Base-by-base conservation (phyloP, 1,140 invertebrate species). In the Bathynomus jamesi region DNA sequence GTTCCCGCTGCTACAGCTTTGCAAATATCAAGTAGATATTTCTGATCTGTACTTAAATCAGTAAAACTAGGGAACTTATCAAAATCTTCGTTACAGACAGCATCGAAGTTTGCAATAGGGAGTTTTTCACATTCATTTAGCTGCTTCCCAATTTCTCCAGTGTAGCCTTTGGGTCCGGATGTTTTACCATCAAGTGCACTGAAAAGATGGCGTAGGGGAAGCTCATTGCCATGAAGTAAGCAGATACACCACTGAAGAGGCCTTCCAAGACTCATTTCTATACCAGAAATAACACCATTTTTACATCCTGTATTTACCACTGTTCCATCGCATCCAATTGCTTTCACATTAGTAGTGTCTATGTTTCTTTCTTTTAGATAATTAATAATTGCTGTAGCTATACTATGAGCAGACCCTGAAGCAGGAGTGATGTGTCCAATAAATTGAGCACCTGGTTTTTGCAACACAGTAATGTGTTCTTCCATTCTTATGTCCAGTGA, bases 241-340 rank as follows among this genome's bases (percentile, higher is more conserved):
- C 66, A 67, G 21, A 67, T 29, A 4, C 4, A n/a, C 30, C 66
- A 69, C 32, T 69, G 66, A 29, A 69, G 53, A 69, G 65, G 60
- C 13, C 65, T 13, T 28, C 17, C 25, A 27, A 72, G 21, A 25
- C n/a, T n/a, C 24, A 60, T 21, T 60, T 72, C 71, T 13, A 69
- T 28, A 46, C n/a, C 24, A 17, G 28, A 17, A 60, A 72, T 72
- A 60, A 69, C 65, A 29, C 71, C 65, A n/a, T 28, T 62, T 53
- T 67, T 72, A 24, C 60, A 60, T 40, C 71, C 65, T 30, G 71
- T 72, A 32, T 72, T 72, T n/a, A 67, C 65, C 17, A 29, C 65
- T 21, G 71, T 72, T 10, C 65, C 46, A 28, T 72, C 65, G 64
- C 71, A 68, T 24, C 71, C 71, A 28, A 72, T 24, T 13, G 64